Conservation (phyloP, 2,888 invertebrate species). For the Drosophila planitibia region DNA sequence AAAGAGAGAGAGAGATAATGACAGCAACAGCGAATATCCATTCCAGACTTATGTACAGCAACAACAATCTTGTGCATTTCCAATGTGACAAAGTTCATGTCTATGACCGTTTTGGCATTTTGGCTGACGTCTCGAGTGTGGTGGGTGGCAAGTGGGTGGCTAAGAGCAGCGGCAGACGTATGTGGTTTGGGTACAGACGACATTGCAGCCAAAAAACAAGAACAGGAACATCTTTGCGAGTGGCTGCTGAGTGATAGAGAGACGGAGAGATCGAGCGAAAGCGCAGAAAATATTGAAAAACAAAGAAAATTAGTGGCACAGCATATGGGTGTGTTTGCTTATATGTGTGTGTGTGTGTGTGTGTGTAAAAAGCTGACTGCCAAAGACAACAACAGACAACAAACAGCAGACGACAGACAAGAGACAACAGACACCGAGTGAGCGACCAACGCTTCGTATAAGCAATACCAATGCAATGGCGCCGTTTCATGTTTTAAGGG, state of each 20-base stretch:
- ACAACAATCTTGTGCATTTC: slow-evolving; percentile 45
- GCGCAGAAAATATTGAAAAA: slow-evolving; percentile 74
- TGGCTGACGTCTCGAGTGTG: slow-evolving; percentile 8
- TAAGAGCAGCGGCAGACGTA: slow-evolving; percentile 20
- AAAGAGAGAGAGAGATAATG: slow-evolving; percentile 10
- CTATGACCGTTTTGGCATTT: slow-evolving; percentile 67
- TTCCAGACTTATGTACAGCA: slow-evolving; percentile 25
- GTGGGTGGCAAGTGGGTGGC: slow-evolving; percentile 4
- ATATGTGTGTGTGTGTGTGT: slow-evolving; percentile 27
- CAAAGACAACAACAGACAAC: slow-evolving; percentile 60
- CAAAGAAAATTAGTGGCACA: slow-evolving; percentile 77
- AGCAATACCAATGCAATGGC: slow-evolving; percentile 69
- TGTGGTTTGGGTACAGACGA: slow-evolving; percentile 35
- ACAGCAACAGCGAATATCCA: slow-evolving; percentile 25
- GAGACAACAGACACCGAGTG: slow-evolving; percentile 18
- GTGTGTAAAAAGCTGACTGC: slow-evolving; percentile 62
- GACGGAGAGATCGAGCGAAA: slow-evolving; percentile 37
- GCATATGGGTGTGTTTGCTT: slow-evolving; percentile 28
- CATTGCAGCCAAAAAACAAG: slow-evolving; percentile 40
- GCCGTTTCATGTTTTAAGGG: slow-evolving; percentile 71
- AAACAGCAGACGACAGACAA: slow-evolving; percentile 30
- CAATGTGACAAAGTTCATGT: slow-evolving; percentile 69
- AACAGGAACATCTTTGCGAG: slow-evolving; percentile 40
- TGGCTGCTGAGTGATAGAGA: slow-evolving; percentile 24
- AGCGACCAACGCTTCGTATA: slow-evolving; percentile 69